These are phyloP conservation scores for Drosophila fuyamai DNA, from an alignment of 1,140 invertebrate species.

Conservation along the genomic window DNA sequence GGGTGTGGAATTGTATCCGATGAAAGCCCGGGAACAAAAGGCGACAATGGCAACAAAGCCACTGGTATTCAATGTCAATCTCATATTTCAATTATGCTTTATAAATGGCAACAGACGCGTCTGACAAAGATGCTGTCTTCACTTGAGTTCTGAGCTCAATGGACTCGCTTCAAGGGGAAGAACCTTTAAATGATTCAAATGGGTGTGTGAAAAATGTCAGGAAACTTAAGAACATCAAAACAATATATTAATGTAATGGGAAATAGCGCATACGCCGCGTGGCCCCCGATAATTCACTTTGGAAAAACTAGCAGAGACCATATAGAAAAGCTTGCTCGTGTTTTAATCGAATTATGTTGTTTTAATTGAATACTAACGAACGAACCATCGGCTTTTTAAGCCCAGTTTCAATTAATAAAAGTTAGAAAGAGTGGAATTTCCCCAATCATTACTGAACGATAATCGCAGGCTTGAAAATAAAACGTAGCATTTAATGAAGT, in stretches of 20 bases:
- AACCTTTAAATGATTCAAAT: slow-evolving; percentile 16
- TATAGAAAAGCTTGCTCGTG: slow-evolving; percentile 17
- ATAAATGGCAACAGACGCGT: slow-evolving; percentile 74
- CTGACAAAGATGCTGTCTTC: slow-evolving; percentile 42
- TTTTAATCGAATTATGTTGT: slow-evolving; percentile 68
- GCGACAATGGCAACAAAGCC: slow-evolving; percentile 45
- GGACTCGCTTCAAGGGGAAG: slow-evolving; percentile 11
- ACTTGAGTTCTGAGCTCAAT: slow-evolving; percentile 13
- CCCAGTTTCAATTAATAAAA: slow-evolving; percentile 24
- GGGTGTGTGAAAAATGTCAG: slow-evolving; percentile 15
- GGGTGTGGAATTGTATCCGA: slow-evolving; percentile 51
- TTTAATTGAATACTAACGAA: slow-evolving; percentile 66
- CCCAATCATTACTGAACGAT: slow-evolving; percentile 2
- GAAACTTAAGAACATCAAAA: slow-evolving; percentile 6
- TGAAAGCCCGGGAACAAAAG: slow-evolving; percentile 59
- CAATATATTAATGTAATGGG: not conserved
- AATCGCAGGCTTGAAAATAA: slow-evolving; percentile 9
- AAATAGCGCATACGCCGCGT: slow-evolving; percentile 48
- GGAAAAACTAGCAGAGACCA: not conserved
- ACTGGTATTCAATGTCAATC: slow-evolving; percentile 77
- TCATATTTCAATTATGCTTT: slow-evolving; percentile 83
- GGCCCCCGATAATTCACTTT: slow-evolving; percentile 8
- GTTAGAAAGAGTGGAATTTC: not conserved
- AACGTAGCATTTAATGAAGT: slow-evolving; percentile 1
- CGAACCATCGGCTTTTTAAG: slow-evolving; percentile 31